Percentiles rank a stretch among this genome's conserved stretches.
Evolutionary conservation across 2,797 vertebrate species (phyloP).

Genomic region (Sebastes flavidus): DNA sequence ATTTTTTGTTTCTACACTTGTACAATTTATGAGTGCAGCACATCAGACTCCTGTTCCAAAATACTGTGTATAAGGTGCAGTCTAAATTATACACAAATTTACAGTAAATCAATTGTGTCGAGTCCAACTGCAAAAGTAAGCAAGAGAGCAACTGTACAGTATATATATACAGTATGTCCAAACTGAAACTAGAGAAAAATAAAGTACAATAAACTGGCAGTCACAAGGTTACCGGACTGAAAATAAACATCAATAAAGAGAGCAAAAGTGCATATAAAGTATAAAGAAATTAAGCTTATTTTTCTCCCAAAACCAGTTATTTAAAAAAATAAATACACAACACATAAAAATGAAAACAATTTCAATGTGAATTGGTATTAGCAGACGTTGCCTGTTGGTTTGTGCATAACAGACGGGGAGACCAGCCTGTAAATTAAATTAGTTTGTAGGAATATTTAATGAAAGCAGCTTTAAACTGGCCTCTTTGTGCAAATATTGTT

Average conservation of each 20-base stretch:
- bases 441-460: neutral
- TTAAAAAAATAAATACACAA: neutral
- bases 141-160: neutral
- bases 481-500: constrained; percentile 2
- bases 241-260: neutral
- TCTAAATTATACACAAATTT: neutral
- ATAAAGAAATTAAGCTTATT: neutral
- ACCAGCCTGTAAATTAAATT: neutral
- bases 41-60: neutral
- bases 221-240: neutral
- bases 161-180: neutral
- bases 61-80: neutral
- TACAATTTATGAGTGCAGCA: neutral
- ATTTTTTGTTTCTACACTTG: neutral
- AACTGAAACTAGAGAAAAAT: neutral
- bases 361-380: too few relatives aligned
- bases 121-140: too few relatives aligned
- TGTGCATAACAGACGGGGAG: neutral
- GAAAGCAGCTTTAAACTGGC: constrained; percentile 16
- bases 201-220: neutral
- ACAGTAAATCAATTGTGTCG: neutral
- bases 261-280: neutral
- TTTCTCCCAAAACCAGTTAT: neutral
- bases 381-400: too few relatives aligned
- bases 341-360: too few relatives aligned